Percentiles rank a stretch among this genome's conserved stretches.
phyloP scores from a whole-genome alignment of 1,140 invertebrate species.

The Pseudomyrmex gracilis region DNA sequence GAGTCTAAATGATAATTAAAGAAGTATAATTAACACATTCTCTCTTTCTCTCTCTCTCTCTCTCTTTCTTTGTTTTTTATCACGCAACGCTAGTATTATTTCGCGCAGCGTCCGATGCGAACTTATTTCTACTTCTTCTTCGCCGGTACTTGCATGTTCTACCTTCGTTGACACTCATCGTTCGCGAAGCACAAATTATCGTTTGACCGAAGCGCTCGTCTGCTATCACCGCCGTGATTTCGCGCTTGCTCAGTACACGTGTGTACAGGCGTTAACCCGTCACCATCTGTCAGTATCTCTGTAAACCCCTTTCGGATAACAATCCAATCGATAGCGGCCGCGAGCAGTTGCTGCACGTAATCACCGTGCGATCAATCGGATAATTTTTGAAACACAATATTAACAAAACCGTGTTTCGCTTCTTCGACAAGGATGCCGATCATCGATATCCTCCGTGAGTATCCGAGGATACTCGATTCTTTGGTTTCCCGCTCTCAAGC shows the following conservation, averaged over 20 bases:
- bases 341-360: neutral
- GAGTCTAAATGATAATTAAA: neutral
- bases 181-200: slow-evolving; percentile 9
- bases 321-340: slow-evolving; percentile 41
- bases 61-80: no score
- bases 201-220: slow-evolving; percentile 17
- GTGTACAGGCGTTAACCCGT: neutral
- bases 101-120: neutral
- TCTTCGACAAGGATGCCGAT: no score
- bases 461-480: neutral
- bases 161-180: slow-evolving; percentile 19
- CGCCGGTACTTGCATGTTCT: neutral
- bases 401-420: no score
- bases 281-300: slow-evolving; percentile 22
- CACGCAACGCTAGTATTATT: neutral
- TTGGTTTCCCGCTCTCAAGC: neutral
- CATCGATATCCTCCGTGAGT: no score
- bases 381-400: neutral
- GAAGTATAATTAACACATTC: neutral
- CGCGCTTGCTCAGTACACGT: slow-evolving; percentile 36
- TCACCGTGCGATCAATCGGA: neutral
- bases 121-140: neutral
- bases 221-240: neutral
- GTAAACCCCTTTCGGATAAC: slow-evolving; percentile 16
- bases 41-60: no score